phyloP scores from a whole-genome alignment of 2,797 vertebrate genomes.

The Carcharodon carcharias region DNA sequence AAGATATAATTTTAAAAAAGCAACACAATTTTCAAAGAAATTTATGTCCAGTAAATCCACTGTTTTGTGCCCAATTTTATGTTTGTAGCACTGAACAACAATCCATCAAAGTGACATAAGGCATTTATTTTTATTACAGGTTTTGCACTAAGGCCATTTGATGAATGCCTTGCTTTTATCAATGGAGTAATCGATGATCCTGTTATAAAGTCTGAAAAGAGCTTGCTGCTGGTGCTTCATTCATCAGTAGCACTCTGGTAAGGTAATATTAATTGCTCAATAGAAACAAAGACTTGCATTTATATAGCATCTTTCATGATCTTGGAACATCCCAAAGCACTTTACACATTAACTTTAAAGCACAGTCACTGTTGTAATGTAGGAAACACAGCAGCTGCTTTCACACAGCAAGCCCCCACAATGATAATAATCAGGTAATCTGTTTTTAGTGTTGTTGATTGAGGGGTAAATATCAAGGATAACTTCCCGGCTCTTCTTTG shows the following conservation, averaged over 20 bases:
- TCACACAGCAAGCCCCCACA: neutral
- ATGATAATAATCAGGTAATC: neutral
- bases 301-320: neutral
- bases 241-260: constrained; percentile 34
- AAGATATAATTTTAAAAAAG: neutral
- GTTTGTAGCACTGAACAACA: neutral
- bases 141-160: constrained; percentile 19
- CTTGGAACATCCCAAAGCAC: neutral
- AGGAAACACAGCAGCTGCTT: neutral
- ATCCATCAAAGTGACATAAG: neutral
- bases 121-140: neutral
- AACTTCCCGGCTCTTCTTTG: neutral
- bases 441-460: neutral
- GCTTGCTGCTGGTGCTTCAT: neutral
- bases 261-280: neutral
- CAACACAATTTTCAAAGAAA: neutral
- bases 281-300: neutral
- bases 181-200: constrained; percentile 14
- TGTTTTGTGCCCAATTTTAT: neutral
- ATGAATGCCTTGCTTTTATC: constrained; percentile 22
- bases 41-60: neutral
- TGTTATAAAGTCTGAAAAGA: constrained; percentile 20
- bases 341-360: neutral
- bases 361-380: neutral
- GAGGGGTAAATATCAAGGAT: neutral